Evolutionary conservation across 2,113 vertebrate species (phyloP).

Genomic region (Edolisoma coerulescens): DNA sequence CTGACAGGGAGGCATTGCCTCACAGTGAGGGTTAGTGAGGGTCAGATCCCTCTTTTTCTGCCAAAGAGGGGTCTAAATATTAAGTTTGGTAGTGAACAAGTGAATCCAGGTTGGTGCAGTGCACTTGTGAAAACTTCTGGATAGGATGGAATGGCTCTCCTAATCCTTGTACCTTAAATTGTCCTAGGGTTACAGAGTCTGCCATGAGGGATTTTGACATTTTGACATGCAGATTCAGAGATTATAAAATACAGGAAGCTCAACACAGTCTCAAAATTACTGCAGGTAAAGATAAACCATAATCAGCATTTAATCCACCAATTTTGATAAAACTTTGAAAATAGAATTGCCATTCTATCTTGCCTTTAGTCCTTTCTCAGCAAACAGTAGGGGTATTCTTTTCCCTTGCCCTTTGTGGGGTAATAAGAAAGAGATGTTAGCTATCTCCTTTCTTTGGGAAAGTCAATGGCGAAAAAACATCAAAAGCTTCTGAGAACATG

Average conservation of each 20-base stretch:
- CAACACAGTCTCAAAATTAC: not conserved
- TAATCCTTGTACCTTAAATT: not conserved
- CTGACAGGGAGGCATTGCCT: not conserved
- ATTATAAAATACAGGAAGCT: not conserved
- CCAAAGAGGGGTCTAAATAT: not conserved
- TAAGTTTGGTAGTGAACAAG: not conserved
- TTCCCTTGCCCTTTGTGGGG: not conserved
- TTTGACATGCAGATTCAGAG: not conserved
- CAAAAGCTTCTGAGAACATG: not conserved
- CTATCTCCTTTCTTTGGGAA: not conserved
- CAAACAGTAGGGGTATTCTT: not conserved
- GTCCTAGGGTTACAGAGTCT: not conserved
- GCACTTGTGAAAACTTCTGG: not conserved
- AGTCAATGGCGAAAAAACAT: not conserved
- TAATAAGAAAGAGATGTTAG: not conserved
- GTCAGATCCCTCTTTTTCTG: not conserved
- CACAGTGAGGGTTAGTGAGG: not conserved
- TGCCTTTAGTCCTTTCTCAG: not conserved
- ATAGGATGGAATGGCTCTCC: not conserved
- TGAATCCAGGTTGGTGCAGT: not conserved
- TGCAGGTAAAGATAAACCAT: not conserved
- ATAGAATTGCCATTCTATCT: not conserved
- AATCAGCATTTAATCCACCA: not conserved
- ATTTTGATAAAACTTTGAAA: not conserved
- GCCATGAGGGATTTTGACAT: not conserved